Evolutionary conservation across 1,140 invertebrate genomes (phyloP).

Genomic region (Aradophagus sp.): DNA sequence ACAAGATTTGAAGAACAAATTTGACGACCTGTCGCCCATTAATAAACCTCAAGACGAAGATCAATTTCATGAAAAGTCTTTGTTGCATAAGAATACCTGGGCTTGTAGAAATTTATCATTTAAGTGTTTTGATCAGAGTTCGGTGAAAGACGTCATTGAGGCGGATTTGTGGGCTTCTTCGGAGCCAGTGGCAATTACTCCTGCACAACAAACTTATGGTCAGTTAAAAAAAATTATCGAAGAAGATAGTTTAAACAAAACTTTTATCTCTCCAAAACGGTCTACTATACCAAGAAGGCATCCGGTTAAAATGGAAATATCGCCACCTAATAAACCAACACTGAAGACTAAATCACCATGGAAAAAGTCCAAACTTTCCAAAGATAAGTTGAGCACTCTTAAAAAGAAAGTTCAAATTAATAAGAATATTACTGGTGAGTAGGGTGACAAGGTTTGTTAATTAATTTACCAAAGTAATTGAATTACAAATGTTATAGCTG

Average conservation of each 20-base stretch:
- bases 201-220: conserved; percentile 4
- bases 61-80: conserved; percentile 24
- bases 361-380: conserved; percentile 57
- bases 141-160: conserved; percentile 60
- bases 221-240: conserved; percentile 29
- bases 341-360: conserved; percentile 46
- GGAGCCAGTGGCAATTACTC: conserved; percentile 5
- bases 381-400: conserved; percentile 54
- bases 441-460: too few species aligned
- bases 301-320: conserved; percentile 61
- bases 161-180: conserved; percentile 63
- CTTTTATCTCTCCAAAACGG: conserved; percentile 17
- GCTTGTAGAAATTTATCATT: conserved; percentile 7
- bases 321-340: conserved; percentile 59
- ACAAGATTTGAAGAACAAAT: conserved; percentile 42
- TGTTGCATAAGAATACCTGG: conserved; percentile 3
- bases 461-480: too few species aligned
- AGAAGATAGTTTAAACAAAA: conserved; percentile 30
- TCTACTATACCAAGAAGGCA: background rate
- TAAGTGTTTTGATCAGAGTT: conserved; percentile 34
- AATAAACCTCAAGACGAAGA: conserved; percentile 9
- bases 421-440: conserved; percentile 52
- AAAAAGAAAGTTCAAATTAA: conserved; percentile 60
- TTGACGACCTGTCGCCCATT: conserved; percentile 47
- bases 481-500: too few species aligned